Evolutionary conservation across 2,797 vertebrate species (phyloP), one percentile per base, ranked within the genome.

Genomic region (Threskiornis aethiopicus): DNA sequence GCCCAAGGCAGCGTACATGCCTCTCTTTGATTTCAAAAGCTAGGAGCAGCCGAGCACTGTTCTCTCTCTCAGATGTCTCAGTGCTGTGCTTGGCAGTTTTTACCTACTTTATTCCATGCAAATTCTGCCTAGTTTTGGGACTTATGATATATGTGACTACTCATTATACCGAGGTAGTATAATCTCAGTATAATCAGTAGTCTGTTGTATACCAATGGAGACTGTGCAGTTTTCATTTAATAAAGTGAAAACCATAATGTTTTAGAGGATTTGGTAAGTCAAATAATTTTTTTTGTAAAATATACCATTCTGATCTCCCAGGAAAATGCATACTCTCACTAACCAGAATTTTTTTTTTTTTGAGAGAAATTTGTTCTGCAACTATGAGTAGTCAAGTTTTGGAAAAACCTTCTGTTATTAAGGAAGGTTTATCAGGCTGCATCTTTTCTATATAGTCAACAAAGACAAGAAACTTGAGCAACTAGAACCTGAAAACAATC

Each of bases 141-240:
- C 37, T 41, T 57, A 0, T 0, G 3, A 11, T 10, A 25, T 31
- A 1, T 24, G 16, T 55, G 57, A 37, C 20, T 33, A 1, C 19
- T 64, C 57, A 24, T 70, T 41, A 29, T 55, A 29, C 25, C 17
- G 9, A 18, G 14, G 6, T 13, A 31, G 20, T 52, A 13, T 39
- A 41, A 41, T 41, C 41, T 41, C 41, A 41, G 41, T 41, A 41
- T 33, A 8, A 37, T 29, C 39, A 29, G 44, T 8, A 62, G 21
- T 52, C 35, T 55, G 26, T 55, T 75, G 20, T 25, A 4, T 52
- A 21, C 19, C 59, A 70, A 14, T 13, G 55, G 42, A 83, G 28
- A 11, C 28, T 75, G 81, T 29, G 29, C 21, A 58, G 46, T 31
- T 69, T 85, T 75, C 26, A 49, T 61, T 66, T 66, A 76, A 31